Evolutionary conservation across 2,113 vertebrate genomes (phyloP).

Genomic region (Myotis davidii): DNA sequence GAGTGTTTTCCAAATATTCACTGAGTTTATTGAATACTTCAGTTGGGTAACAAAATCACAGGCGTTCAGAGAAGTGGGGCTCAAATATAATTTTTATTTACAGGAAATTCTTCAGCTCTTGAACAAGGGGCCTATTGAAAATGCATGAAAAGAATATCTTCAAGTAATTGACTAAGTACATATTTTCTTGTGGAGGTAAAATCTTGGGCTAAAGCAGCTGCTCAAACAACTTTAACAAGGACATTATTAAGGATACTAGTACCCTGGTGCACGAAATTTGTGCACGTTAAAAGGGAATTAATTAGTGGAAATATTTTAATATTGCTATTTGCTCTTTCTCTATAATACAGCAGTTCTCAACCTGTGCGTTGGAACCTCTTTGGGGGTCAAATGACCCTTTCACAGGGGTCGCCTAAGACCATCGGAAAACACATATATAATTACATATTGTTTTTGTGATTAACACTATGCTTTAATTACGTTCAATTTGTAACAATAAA

Average conservation of each 20-base stretch:
- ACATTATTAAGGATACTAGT: neutral
- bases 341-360: too few species aligned
- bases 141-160: neutral
- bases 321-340: too few species aligned
- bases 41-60: slow-evolving; percentile 40
- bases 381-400: too few species aligned
- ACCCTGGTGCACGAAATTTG: rapidly evolving
- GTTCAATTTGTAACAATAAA: too few species aligned
- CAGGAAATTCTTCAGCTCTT: neutral
- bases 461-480: too few species aligned
- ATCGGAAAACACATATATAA: too few species aligned
- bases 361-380: too few species aligned
- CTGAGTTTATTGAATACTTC: slow-evolving; percentile 54
- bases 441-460: too few species aligned
- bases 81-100: slow-evolving; percentile 59
- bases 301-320: too few species aligned
- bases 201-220: neutral
- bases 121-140: neutral
- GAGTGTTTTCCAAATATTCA: slow-evolving; percentile 67
- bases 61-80: neutral
- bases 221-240: neutral
- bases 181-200: slow-evolving; percentile 35
- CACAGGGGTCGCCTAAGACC: too few species aligned
- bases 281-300: too few species aligned
- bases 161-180: neutral